These are phyloP conservation scores for cattle (Bos taurus) DNA, from an alignment of 2,113 vertebrate genomes.

Conservation along the genomic window ARS-UCD2.0 NC_037336.1:100522501-100523000, in stretches of 20 bases:
- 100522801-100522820: not conserved
- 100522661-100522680: not conserved
- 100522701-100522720: no score
- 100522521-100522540: rapidly evolving
- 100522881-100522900: not conserved
- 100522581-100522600: not conserved
- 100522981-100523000: no score
- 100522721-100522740: rapidly evolving
- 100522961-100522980: no score
- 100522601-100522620: not conserved
- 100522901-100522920: rapidly evolving
- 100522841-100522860: rapidly evolving
- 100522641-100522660: not conserved
- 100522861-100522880: not conserved
- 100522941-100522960: not conserved
- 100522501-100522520: rapidly evolving
- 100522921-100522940: not conserved
- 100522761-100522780: rapidly evolving
- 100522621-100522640: not conserved
- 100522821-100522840: not conserved
- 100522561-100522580: not conserved
- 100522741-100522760: rapidly evolving
- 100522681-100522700: not conserved
- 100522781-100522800: rapidly evolving
- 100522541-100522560: not conserved